Base-by-base conservation (phyloP, 2,113 vertebrate species). In the Rhinolophus sinicus region DNA sequence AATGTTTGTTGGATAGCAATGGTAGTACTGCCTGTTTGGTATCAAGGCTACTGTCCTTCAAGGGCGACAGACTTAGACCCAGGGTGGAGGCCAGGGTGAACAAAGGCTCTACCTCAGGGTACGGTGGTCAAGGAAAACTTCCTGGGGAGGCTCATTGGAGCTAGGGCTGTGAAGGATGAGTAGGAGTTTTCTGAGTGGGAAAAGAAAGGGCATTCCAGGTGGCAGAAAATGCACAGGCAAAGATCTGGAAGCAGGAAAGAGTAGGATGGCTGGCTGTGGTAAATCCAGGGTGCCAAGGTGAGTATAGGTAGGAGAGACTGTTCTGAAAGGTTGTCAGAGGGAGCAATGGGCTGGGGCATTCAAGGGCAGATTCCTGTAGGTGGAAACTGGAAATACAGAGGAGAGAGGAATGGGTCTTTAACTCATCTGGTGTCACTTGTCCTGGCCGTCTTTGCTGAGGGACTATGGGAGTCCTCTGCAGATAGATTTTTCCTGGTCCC, bases 101-200 rank as follows among this genome's bases (percentile, higher is more conserved):
- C 50, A 10, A 21, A 58, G 69, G 26, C 65, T 65, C 47, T 54
- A 3, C 52, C 11, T 35, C 9, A 28, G 40, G 22, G 72, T 26
- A 52, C 54, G 30, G 84, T 8, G 24, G 22, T 72, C 54, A 67
- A 14, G 30, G n/a, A 64, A 60, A 67, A n/a, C 52, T 81, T 95
- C 15, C 35, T 75, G 19, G 73, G 75, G 62, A 93, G 11, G 92
- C 77, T 15, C 62, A 44, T 5, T 65, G 30, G 40, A 33, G 65
- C 47, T 83, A 62, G 94, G 97, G 77, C 82, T 62, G 58, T 52
- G 82, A 70, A 56, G 95, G 70, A 33, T 88, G 88, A 70, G 30
- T 81, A 93, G 81, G 88, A 97, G 93, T 95, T 94, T 87, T 92
- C 56, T 40, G 65, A 58, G 72, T 72, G 47, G 65, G n/a, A 54